Evolutionary conservation across 2,797 vertebrate species (phyloP).

Genomic region (Glossophaga mutica): DNA sequence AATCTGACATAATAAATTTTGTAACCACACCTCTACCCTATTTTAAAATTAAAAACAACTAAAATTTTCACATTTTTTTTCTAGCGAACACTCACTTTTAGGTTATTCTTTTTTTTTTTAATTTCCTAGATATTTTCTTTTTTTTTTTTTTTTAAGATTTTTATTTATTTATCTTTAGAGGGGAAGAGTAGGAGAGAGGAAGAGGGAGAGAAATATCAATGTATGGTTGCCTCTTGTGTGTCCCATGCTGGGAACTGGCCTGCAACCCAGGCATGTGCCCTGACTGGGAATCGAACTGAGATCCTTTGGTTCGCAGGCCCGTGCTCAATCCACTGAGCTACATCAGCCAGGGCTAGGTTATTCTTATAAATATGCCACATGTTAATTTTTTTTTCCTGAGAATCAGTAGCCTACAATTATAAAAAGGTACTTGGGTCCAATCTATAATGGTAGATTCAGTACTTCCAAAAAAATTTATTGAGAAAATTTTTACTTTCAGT

Average conservation of each 20-base stretch:
- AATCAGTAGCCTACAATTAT: background rate
- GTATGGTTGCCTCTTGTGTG: no score
- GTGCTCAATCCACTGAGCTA: no score
- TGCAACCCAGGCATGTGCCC: no score
- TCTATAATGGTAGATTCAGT: background rate
- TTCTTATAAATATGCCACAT: background rate
- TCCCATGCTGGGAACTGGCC: no score
- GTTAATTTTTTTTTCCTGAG: background rate
- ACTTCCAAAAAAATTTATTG: background rate
- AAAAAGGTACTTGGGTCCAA: background rate
- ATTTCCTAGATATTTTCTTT: no score
- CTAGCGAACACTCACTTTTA: background rate
- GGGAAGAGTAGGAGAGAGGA: no score
- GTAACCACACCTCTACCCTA: background rate
- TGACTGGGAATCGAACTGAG: no score
- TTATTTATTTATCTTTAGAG: no score
- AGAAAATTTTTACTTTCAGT: conserved; percentile 26
- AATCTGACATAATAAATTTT: background rate
- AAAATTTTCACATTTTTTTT: background rate
- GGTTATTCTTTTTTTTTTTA: background rate
- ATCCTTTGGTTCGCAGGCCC: no score
- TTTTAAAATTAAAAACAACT: conserved; percentile 36
- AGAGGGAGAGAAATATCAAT: no score
- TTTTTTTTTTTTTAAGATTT: no score
- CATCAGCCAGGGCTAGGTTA: no score